Evolutionary conservation across 2,113 vertebrate species (phyloP).

Genomic region (Xerus inauris): DNA sequence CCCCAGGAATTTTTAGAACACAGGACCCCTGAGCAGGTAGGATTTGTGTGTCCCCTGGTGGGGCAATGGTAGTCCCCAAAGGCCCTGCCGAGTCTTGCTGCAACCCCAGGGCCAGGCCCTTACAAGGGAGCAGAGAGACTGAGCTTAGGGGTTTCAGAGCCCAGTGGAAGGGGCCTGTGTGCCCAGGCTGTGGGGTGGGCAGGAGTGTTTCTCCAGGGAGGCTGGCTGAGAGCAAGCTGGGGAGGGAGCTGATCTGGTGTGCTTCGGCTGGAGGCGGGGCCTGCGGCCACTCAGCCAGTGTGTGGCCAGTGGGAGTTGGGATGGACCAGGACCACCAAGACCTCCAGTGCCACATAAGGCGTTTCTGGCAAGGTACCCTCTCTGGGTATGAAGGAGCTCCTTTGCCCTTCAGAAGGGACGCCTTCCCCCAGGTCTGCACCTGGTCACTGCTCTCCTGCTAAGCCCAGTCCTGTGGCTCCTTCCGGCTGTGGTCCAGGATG

Average conservation of each 20-base stretch:
- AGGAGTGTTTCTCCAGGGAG: too few relatives aligned
- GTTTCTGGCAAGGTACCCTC: neutral
- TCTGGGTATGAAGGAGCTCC: neutral
- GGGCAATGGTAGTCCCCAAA: neutral
- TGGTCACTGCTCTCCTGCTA: fast-evolving
- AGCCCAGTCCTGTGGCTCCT: neutral
- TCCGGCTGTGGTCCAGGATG: fast-evolving
- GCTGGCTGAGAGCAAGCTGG: neutral
- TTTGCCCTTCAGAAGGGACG: neutral
- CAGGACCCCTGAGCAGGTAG: neutral
- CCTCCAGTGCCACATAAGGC: too few relatives aligned
- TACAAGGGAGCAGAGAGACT: neutral
- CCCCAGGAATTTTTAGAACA: neutral
- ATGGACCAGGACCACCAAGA: neutral
- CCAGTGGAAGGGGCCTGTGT: neutral
- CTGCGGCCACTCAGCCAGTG: neutral
- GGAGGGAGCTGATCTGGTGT: fast-evolving
- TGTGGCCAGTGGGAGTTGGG: neutral
- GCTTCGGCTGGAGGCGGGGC: neutral
- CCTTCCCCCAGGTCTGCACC: fast-evolving
- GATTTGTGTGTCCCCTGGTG: fast-evolving
- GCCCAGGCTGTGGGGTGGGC: neutral
- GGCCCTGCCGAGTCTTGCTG: neutral
- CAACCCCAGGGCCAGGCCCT: neutral
- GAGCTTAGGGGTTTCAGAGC: neutral